Conservation (phyloP, 1,140 invertebrate species). For the Nebria ingens region DNA sequence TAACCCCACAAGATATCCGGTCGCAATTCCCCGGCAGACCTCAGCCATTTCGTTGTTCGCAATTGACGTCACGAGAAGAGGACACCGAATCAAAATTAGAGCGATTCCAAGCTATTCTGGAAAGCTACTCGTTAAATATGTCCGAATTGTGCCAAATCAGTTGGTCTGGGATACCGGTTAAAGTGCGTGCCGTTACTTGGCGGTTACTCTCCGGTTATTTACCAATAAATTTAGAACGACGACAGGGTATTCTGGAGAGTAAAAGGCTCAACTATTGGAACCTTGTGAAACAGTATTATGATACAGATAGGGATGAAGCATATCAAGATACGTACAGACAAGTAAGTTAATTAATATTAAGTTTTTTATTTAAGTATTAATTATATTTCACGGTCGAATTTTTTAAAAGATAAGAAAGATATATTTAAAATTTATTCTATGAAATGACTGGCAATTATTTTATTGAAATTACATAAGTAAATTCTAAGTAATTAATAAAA, state of each 20-base stretch:
- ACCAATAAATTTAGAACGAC: conserved; percentile 77
- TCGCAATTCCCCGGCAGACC: conserved; percentile 47
- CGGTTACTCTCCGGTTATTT: conserved; percentile 73
- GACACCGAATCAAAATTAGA: conserved; percentile 72
- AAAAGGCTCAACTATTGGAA: conserved; percentile 94
- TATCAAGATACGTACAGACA: conserved; percentile 92
- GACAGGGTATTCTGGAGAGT: conserved; percentile 70
- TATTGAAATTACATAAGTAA: no score
- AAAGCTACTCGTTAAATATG: conserved; percentile 63
- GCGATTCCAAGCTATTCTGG: conserved; percentile 67
- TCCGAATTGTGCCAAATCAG: conserved; percentile 81
- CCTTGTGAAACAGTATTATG: conserved; percentile 93
- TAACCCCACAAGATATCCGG: not conserved
- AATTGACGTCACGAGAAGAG: conserved; percentile 43
- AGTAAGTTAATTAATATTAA: conserved; percentile 31
- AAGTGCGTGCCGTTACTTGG: conserved; percentile 59
- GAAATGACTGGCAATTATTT: no score
- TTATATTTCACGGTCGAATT: not conserved
- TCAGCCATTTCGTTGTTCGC: conserved; percentile 42
- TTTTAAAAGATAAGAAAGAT: not conserved
- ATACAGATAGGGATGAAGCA: conserved; percentile 81
- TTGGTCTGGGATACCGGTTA: conserved; percentile 89
- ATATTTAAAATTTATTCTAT: not conserved
- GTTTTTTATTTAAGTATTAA: conserved; percentile 6
- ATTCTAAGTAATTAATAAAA: no score